phyloP scores from a whole-genome alignment of 2,113 vertebrate species.

The Ceyx melanurus region DNA sequence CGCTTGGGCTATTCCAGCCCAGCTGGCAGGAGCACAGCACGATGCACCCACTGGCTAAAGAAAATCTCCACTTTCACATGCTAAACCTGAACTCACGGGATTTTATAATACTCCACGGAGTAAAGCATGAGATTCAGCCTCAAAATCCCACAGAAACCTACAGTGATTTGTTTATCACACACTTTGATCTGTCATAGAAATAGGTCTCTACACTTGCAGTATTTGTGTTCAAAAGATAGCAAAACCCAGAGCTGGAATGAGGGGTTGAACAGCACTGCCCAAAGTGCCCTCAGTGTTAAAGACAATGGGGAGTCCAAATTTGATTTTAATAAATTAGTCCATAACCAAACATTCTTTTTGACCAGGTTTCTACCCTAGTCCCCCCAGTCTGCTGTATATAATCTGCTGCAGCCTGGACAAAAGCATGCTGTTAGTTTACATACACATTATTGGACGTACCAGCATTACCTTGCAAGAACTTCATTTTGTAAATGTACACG shows the following conservation, averaged over 20 bases:
- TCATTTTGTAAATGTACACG: accelerated
- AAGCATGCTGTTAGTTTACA: neutral
- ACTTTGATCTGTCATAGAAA: neutral
- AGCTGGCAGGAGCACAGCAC: constrained; percentile 21
- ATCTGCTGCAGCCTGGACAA: neutral
- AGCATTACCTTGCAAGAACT: neutral
- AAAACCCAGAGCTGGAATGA: neutral
- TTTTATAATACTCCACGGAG: neutral
- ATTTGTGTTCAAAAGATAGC: neutral
- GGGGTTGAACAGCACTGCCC: neutral
- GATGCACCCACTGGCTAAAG: neutral
- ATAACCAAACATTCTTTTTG: neutral
- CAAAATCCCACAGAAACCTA: neutral
- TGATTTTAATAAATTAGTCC: neutral
- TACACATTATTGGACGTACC: accelerated
- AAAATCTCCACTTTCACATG: neutral
- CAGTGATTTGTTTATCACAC: neutral
- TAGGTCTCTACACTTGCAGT: neutral
- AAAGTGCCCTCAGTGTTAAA: accelerated
- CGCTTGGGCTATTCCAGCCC: neutral
- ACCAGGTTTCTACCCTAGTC: neutral
- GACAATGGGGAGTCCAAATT: neutral
- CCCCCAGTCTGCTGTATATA: neutral
- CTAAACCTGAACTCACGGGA: neutral
- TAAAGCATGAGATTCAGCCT: neutral